Evolutionary conservation across 1,140 invertebrate genomes (phyloP), one percentile per base, ranked within the genome.

Genomic region (Cheumatopsyche charites): DNA sequence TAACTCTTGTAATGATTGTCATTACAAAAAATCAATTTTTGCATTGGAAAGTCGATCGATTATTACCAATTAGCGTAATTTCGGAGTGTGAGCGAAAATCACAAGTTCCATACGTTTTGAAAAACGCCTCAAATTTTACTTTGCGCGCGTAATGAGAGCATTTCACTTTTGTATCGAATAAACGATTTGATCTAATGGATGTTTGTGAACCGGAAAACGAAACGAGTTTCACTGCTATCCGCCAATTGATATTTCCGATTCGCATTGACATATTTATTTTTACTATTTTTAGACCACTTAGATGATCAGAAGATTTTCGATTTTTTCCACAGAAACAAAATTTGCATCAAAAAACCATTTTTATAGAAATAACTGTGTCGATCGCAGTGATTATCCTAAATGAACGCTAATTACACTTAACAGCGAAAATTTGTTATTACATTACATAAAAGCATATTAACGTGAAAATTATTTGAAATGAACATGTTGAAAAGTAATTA

Each of bases 81-180:
- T 52, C 47, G 15, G 19, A 9, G 47, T 15, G 13, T 52, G 7
- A 17, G 47, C 47, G 9, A 52, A 19, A 17, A 17, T 52, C 15
- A 15, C 19, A 52, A n/a, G n/a, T n/a, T n/a, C n/a, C n/a, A n/a
- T n/a, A n/a, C n/a, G 47, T 52, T 7, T n/a, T 52, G 5, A 17
- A 52, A 52, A 52, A 52, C 19, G 1, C n/a, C 19, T 52, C 13
- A 15, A 19, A 17, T 52, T 52, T 52, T 17, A 47, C 12, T 47
- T 17, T 17, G 15, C 19, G 13, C 9, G 11, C 19, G 25, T 25
- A 63, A 71, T 42, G 61, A 36, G 69, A 71, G 43, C 70, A 66
- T 71, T 71, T 71, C 70, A 71, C 70, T 71, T 71, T 71, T 71
- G 21, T 7, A 13, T 17, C 29, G 47, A 41, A 36, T 19, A 65